Evolutionary conservation across 2,888 invertebrate species (phyloP).

Genomic region (Gari tellinella): DNA sequence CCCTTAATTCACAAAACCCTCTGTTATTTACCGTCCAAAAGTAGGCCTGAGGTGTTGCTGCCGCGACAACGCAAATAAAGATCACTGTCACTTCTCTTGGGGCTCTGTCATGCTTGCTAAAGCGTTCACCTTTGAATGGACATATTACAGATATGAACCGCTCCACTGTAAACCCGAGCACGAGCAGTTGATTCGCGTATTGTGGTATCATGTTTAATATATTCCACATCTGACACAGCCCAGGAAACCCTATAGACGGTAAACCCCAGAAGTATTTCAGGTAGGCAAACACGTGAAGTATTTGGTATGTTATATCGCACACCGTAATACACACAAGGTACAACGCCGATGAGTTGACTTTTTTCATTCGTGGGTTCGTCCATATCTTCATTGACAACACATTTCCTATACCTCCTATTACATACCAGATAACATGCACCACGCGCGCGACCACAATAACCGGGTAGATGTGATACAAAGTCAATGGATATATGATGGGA

Average conservation of each 20-base stretch:
- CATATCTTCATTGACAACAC: slow-evolving; percentile 79
- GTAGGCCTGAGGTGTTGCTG: slow-evolving; percentile 79
- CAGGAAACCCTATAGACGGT: slow-evolving; percentile 68
- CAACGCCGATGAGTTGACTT: slow-evolving; percentile 80
- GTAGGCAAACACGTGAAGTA: slow-evolving; percentile 78
- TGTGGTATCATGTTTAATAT: slow-evolving; percentile 78
- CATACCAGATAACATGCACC: slow-evolving; percentile 80
- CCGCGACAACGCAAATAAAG: slow-evolving; percentile 57
- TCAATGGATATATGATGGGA: slow-evolving; percentile 47
- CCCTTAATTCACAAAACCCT: slow-evolving; percentile 54
- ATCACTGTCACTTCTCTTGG: slow-evolving; percentile 71
- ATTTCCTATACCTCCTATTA: slow-evolving; percentile 81
- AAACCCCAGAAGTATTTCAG: slow-evolving; percentile 81
- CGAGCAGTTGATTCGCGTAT: slow-evolving; percentile 81
- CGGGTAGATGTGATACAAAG: slow-evolving; percentile 58
- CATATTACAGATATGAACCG: slow-evolving; percentile 80
- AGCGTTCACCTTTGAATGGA: slow-evolving; percentile 79
- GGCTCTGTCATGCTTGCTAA: slow-evolving; percentile 76
- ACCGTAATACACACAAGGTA: slow-evolving; percentile 81
- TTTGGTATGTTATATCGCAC: slow-evolving; percentile 77
- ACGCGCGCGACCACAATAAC: slow-evolving; percentile 75
- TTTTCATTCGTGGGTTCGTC: slow-evolving; percentile 77
- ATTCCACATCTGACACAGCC: slow-evolving; percentile 79
- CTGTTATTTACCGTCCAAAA: slow-evolving; percentile 76
- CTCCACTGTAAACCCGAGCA: slow-evolving; percentile 82